phyloP scores from a whole-genome alignment of 2,888 invertebrate genomes.

The Lepidocyrtoides sp. region DNA sequence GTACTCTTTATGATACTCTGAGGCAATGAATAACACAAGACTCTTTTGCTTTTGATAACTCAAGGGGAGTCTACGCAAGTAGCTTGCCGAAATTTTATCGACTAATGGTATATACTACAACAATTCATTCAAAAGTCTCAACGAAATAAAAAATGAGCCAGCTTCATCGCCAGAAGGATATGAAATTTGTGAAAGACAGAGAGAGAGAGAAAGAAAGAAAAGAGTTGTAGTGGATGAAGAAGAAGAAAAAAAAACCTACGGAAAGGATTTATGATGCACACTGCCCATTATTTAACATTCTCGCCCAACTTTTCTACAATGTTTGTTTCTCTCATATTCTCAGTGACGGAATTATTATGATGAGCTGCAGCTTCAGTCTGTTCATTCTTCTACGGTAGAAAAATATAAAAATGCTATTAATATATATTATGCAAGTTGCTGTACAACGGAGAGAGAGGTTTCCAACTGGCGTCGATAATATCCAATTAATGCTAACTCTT shows the following conservation, averaged over 20 bases:
- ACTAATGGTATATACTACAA: constrained; percentile 38
- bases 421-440: constrained; percentile 8
- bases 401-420: constrained; percentile 33
- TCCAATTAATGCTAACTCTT: constrained; percentile 58
- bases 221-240: constrained; percentile 32
- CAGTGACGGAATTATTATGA: constrained; percentile 59
- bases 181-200: background rate
- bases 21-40: constrained; percentile 50
- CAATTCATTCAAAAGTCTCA: constrained; percentile 68
- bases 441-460: background rate
- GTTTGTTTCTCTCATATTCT: constrained; percentile 65
- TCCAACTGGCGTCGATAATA: constrained; percentile 51
- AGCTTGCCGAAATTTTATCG: constrained; percentile 76
- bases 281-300: constrained; percentile 74
- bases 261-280: constrained; percentile 76
- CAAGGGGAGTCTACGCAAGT: constrained; percentile 71
- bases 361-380: constrained; percentile 28
- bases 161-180: constrained; percentile 22
- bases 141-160: constrained; percentile 16
- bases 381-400: background rate
- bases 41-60: constrained; percentile 63
- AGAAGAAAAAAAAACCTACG: constrained; percentile 17
- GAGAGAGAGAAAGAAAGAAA: constrained; percentile 9
- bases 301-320: constrained; percentile 59
- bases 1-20: constrained; percentile 44